A percentile compares a stretch with the other conserved stretches of the same genome.
These are phyloP conservation scores for Mayetiola destructor DNA, from an alignment of 2,888 invertebrate genomes.

Conservation along the genomic window DNA sequence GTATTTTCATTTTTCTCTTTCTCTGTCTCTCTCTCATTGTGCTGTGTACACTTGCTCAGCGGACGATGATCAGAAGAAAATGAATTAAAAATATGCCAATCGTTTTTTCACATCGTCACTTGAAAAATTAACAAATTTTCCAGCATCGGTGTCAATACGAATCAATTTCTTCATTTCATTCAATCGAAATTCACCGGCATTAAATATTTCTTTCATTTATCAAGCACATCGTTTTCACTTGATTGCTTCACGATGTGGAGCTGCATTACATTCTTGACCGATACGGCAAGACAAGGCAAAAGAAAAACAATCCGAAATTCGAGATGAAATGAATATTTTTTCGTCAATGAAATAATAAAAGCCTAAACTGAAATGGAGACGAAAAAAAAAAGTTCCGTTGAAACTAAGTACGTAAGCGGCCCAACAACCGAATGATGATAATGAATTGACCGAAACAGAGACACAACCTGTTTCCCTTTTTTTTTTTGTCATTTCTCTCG, in stretches of 20 bases:
- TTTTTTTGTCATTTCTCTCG: conserved; percentile 2
- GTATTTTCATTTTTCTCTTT: not conserved
- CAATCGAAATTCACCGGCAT: not conserved
- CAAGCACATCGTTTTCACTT: conserved; percentile 1
- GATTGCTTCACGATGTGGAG: no score
- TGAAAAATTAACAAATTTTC: conserved; percentile 12
- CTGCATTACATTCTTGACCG: no score
- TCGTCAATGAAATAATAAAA: no score
- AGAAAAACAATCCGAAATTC: no score
- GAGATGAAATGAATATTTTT: no score
- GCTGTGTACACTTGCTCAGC: not conserved
- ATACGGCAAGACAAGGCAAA: no score
- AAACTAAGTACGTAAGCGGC: not conserved
- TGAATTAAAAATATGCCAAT: conserved; percentile 10
- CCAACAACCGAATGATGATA: not conserved
- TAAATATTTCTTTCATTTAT: not conserved
- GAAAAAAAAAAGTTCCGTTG: not conserved
- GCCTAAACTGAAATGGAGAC: not conserved
- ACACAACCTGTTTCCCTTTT: conserved; percentile 12
- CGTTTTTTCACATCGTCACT: conserved; percentile 10
- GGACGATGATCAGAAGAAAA: not conserved
- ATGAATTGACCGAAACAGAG: conserved; percentile 10
- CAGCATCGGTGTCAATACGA: conserved; percentile 12
- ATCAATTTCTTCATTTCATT: no score
- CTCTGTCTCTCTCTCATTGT: not conserved